Evolutionary conservation across 1,140 invertebrate species (phyloP).

Genomic region (Cyphomyrmex costatus): DNA sequence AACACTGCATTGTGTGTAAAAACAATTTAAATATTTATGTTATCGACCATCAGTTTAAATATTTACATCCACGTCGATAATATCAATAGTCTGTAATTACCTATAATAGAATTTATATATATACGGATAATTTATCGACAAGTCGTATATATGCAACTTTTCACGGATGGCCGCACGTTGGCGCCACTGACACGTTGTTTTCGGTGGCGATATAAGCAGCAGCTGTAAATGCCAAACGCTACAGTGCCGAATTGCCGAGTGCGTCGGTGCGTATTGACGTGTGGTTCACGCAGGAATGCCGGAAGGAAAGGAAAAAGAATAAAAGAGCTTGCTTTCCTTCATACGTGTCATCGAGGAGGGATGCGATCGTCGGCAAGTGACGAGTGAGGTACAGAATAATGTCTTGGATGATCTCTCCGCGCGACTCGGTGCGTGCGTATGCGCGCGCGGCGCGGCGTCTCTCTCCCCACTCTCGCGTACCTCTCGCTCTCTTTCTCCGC

Average conservation of each 20-base stretch:
- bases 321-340: not conserved
- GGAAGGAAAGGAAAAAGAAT: not conserved
- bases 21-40: too few species aligned
- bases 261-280: too few species aligned
- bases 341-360: not conserved
- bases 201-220: not conserved
- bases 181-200: not conserved
- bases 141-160: not conserved
- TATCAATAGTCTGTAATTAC: too few species aligned
- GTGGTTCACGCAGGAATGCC: too few species aligned
- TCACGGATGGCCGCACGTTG: not conserved
- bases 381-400: not conserved
- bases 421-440: not conserved
- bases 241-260: too few species aligned
- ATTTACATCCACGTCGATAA: too few species aligned
- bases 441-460: slow-evolving; percentile 2
- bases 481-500: slow-evolving; percentile 24
- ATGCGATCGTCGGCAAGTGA: not conserved
- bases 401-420: not conserved
- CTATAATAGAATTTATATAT: too few species aligned
- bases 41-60: too few species aligned
- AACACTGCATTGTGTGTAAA: too few species aligned
- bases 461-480: not conserved
- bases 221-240: too few species aligned
- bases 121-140: not conserved